Evolutionary conservation across 2,797 vertebrate species (phyloP).

Genomic region (Arrhamphus sclerolepis): DNA sequence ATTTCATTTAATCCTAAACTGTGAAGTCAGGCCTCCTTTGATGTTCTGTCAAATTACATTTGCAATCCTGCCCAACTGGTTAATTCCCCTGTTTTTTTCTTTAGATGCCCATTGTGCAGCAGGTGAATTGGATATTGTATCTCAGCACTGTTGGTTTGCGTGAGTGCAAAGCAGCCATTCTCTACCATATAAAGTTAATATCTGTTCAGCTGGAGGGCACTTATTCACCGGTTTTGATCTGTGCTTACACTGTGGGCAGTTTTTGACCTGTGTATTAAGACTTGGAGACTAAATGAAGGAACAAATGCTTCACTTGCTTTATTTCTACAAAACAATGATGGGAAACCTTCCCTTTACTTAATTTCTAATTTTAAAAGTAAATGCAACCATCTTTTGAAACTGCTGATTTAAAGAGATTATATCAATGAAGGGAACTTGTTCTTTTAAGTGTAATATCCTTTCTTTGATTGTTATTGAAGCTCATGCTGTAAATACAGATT

Average conservation of each 20-base stretch:
- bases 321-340: conserved; percentile 14
- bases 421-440: conserved; percentile 15
- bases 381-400: background rate
- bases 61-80: conserved; percentile 79
- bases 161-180: conserved; percentile 98
- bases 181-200: conserved; percentile 90
- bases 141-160: conserved; percentile 97
- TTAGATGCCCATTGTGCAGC: conserved; percentile 97
- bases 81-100: conserved; percentile 98
- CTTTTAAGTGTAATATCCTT: background rate
- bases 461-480: conserved; percentile 13
- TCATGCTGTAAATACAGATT: conserved; percentile 65
- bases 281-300: conserved; percentile 17
- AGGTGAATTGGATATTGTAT: conserved; percentile 99
- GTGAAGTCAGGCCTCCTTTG: conserved; percentile 75
- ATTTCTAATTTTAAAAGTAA: conserved; percentile 16
- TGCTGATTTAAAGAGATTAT: conserved; percentile 2
- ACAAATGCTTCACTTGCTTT: conserved; percentile 28
- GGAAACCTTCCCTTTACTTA: conserved; percentile 13
- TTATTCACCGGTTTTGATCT: conserved; percentile 85
- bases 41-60: conserved; percentile 71
- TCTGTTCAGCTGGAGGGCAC: conserved; percentile 88
- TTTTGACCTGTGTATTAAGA: conserved; percentile 4
- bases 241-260: conserved; percentile 89
- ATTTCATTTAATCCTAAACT: conserved; percentile 48